These are phyloP conservation scores for Cirrhinus molitorella DNA, from an alignment of 2,797 vertebrate species.

Conservation along the genomic window DNA sequence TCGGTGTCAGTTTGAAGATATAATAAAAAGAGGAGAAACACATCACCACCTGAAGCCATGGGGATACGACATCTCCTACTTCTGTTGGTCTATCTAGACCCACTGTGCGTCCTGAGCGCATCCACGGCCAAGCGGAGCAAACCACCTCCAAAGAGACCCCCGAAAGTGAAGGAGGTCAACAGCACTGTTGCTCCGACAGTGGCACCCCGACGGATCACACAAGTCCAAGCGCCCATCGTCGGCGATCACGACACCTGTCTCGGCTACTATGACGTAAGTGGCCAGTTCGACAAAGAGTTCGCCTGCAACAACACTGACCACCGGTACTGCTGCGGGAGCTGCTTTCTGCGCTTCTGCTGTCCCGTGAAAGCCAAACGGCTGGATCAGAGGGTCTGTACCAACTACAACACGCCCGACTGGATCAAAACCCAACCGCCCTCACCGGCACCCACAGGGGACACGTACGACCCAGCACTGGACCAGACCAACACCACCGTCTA, in stretches of 20 bases:
- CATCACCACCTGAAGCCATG: slow-evolving; percentile 70
- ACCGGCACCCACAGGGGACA: slow-evolving; percentile 84
- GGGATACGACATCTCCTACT: slow-evolving; percentile 82
- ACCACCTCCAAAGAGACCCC: slow-evolving; percentile 65
- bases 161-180: slow-evolving; percentile 77
- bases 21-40: slow-evolving; percentile 27
- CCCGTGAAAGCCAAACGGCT: slow-evolving; percentile 92
- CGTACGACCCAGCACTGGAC: slow-evolving; percentile 94
- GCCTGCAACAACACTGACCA: slow-evolving; percentile 97
- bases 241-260: slow-evolving; percentile 90
- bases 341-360: slow-evolving; percentile 97
- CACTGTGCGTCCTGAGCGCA: slow-evolving; percentile 76
- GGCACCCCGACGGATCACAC: slow-evolving; percentile 71
- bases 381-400: slow-evolving; percentile 92
- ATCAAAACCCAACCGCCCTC: slow-evolving; percentile 87
- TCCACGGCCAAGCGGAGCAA: slow-evolving; percentile 72
- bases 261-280: slow-evolving; percentile 98
- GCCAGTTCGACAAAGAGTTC: slow-evolving; percentile 96
- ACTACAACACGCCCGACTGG: slow-evolving; percentile 95
- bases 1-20: slow-evolving; percentile 30
- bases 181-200: slow-evolving; percentile 72
- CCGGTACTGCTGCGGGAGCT: slow-evolving; percentile 97
- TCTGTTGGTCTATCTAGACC: slow-evolving; percentile 81
- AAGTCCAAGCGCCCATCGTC: slow-evolving; percentile 74
- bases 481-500: slow-evolving; percentile 97